Evolutionary conservation across 2,888 invertebrate species (phyloP).

Genomic region (Tipula lateralis): DNA sequence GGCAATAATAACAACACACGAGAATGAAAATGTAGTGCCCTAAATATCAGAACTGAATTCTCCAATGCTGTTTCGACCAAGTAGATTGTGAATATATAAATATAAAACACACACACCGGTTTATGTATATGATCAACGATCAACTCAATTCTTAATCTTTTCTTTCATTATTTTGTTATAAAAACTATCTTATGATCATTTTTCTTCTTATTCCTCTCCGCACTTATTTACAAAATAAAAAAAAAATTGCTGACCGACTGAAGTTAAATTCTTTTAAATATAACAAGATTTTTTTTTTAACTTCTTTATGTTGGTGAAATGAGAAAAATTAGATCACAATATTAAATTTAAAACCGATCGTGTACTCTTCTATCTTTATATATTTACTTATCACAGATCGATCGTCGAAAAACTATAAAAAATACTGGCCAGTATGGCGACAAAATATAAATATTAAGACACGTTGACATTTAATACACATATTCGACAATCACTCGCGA

Average conservation of each 20-base stretch:
- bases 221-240: not conserved
- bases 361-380: not conserved
- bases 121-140: not conserved
- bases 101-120: not conserved
- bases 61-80: not conserved
- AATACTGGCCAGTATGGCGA: not conserved
- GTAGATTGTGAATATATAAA: not conserved
- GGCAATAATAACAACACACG: not conserved
- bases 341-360: not conserved
- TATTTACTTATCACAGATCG: not conserved
- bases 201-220: not conserved
- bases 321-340: conserved; percentile 5
- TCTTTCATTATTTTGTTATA: not conserved
- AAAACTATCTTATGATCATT: not conserved
- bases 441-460: not conserved
- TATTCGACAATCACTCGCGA: not conserved
- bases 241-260: conserved; percentile 19
- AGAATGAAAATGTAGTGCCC: not conserved
- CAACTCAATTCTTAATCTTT: not conserved
- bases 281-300: not conserved
- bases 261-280: conserved; percentile 14
- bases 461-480: not conserved
- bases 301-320: conserved; percentile 1
- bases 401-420: not conserved
- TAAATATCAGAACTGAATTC: not conserved